Evolutionary conservation across 2,113 vertebrate genomes (phyloP).

Genomic region (Penelope pileata): DNA sequence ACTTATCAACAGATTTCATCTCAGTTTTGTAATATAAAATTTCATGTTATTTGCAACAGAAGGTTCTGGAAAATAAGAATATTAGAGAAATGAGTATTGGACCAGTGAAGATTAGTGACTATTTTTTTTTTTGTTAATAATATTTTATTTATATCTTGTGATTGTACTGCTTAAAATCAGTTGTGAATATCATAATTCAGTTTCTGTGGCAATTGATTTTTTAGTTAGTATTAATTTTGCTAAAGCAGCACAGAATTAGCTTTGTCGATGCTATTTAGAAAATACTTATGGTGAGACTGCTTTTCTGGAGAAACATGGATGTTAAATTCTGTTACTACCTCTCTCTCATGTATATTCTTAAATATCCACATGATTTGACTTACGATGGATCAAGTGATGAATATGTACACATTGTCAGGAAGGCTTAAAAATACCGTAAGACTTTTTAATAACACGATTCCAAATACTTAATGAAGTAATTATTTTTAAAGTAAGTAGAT

Average conservation of each 20-base stretch:
- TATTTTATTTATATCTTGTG: not conserved
- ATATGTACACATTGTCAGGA: not conserved
- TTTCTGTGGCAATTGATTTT: not conserved
- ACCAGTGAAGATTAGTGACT: not conserved
- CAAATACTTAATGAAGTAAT: not conserved
- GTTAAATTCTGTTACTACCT: not conserved
- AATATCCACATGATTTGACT: not conserved
- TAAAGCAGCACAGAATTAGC: not conserved
- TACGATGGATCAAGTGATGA: not conserved
- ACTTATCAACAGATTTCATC: not conserved
- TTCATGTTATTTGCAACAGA: not conserved
- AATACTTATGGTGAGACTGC: not conserved
- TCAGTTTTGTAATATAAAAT: not conserved
- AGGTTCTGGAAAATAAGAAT: not conserved
- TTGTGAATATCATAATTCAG: not conserved
- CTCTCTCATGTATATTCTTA: not conserved
- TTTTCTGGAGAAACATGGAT: not conserved
- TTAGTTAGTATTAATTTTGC: not conserved
- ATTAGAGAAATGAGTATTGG: not conserved
- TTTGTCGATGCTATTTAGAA: not conserved
- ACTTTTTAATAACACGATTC: not conserved
- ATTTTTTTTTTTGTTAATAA: rapidly evolving
- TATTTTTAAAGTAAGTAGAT: not conserved
- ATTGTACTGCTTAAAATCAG: not conserved
- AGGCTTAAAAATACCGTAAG: not conserved